phyloP scores from a whole-genome alignment of 2,888 invertebrate genomes.

The Eupithecia subumbrata region DNA sequence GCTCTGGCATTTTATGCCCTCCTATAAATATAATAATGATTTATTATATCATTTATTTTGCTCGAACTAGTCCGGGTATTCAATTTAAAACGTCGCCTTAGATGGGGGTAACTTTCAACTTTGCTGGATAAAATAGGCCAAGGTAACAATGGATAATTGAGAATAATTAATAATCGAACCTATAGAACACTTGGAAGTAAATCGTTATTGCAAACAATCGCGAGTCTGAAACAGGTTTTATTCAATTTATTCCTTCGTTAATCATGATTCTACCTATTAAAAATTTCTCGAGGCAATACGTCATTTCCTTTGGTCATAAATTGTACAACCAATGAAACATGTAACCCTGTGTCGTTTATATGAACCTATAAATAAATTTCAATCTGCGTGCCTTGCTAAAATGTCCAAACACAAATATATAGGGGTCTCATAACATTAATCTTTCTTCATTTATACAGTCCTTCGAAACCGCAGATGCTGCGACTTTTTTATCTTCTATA shows the following conservation, averaged over 20 bases:
- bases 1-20: constrained; percentile 61
- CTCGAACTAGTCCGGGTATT: constrained; percentile 53
- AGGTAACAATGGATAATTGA: constrained; percentile 63
- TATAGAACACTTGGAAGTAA: constrained; percentile 64
- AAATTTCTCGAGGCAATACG: constrained; percentile 51
- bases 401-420: constrained; percentile 72
- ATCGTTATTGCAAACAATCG: constrained; percentile 41
- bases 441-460: constrained; percentile 65
- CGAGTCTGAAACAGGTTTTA: constrained; percentile 32
- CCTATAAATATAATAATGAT: constrained; percentile 68
- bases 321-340: constrained; percentile 63
- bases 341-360: constrained; percentile 68
- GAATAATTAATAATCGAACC: constrained; percentile 73
- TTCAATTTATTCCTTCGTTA: constrained; percentile 33
- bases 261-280: constrained; percentile 41
- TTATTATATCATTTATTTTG: constrained; percentile 61
- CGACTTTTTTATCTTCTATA: constrained; percentile 45
- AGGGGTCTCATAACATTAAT: constrained; percentile 71
- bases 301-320: constrained; percentile 59
- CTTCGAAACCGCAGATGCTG: constrained; percentile 49
- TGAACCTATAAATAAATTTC: constrained; percentile 75
- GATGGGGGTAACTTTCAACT: constrained; percentile 48
- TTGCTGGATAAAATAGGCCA: constrained; percentile 57
- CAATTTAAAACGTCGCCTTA: constrained; percentile 54
- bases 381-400: constrained; percentile 72